Evolutionary conservation across 1,140 invertebrate genomes (phyloP).

Genomic region (Neodiprion virginianus): DNA sequence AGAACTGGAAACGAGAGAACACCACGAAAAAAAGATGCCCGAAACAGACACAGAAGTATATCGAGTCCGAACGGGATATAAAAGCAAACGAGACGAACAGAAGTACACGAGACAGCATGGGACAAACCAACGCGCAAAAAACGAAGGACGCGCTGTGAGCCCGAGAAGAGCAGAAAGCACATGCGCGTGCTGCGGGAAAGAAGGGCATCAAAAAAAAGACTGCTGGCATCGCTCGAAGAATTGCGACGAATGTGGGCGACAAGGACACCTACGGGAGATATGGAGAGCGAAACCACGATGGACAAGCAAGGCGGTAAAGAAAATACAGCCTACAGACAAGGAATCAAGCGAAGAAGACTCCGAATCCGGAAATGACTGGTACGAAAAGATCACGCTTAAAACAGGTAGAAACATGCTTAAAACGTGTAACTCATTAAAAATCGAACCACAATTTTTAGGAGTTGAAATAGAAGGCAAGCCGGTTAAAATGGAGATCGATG

Average conservation of each 20-base stretch:
- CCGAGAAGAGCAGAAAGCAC: background rate
- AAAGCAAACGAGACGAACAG: background rate
- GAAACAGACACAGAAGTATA: constrained; percentile 2
- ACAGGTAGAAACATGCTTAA: background rate
- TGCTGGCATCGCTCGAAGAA: constrained; percentile 9
- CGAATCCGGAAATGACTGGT: constrained; percentile 10
- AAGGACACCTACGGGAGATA: background rate
- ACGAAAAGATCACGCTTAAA: background rate
- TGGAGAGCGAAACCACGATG: constrained; percentile 8
- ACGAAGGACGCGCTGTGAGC: too few relatives aligned
- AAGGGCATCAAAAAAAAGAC: constrained; percentile 10
- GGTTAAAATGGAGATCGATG: constrained; percentile 14
- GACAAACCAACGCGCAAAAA: background rate
- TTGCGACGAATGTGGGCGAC: constrained; percentile 9
- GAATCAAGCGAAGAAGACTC: background rate
- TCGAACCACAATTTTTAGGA: constrained; percentile 17
- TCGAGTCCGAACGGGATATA: background rate
- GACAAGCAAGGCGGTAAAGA: constrained; percentile 2
- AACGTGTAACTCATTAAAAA: constrained; percentile 2
- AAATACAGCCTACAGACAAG: background rate
- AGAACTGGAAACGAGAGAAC: background rate
- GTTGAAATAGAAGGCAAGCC: constrained; percentile 6
- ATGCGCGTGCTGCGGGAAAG: constrained; percentile 8
- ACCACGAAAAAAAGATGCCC: background rate
- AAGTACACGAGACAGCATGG: background rate